Evolutionary conservation across 2,113 vertebrate species (phyloP).

Genomic region (Hepsetus odoe): DNA sequence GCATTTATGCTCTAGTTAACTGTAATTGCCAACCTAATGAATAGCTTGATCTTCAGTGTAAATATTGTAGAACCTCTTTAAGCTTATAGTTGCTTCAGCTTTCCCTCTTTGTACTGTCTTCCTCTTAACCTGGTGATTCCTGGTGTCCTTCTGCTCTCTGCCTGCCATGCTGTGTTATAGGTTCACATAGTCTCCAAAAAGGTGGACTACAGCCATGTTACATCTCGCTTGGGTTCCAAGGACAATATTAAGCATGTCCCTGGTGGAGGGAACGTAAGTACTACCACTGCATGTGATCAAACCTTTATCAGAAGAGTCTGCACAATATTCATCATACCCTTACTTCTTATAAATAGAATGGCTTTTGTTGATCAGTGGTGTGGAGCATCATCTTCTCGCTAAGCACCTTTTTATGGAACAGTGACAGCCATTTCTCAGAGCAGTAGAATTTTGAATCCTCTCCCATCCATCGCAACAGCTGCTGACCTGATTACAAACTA

Average conservation of each 20-base stretch:
- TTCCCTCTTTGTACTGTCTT: conserved; percentile 39
- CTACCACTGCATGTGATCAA: conserved; percentile 57
- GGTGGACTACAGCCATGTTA: conserved; percentile 98
- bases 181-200: conserved; percentile 99
- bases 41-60: not conserved
- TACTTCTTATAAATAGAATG: not conserved
- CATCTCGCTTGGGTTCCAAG: conserved; percentile 99
- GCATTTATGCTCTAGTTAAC: conserved; percentile 20
- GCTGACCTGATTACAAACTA: too few relatives aligned
- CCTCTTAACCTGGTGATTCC: conserved; percentile 46
- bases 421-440: too few relatives aligned
- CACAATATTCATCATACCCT: not conserved
- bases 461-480: too few relatives aligned
- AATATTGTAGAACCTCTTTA: not conserved
- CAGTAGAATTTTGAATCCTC: too few relatives aligned
- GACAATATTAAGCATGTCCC: conserved; percentile 99
- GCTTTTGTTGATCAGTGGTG: too few relatives aligned
- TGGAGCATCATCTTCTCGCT: too few relatives aligned
- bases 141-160: conserved; percentile 66
- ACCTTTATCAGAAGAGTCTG: conserved; percentile 11
- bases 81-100: conserved; percentile 52
- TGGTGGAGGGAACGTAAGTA: conserved; percentile 99
- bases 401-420: too few relatives aligned
- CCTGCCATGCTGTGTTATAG: conserved; percentile 83
- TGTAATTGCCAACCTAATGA: not conserved